Conservation (phyloP, 2,888 invertebrate genomes). For the Blomia tropicalis region DNA sequence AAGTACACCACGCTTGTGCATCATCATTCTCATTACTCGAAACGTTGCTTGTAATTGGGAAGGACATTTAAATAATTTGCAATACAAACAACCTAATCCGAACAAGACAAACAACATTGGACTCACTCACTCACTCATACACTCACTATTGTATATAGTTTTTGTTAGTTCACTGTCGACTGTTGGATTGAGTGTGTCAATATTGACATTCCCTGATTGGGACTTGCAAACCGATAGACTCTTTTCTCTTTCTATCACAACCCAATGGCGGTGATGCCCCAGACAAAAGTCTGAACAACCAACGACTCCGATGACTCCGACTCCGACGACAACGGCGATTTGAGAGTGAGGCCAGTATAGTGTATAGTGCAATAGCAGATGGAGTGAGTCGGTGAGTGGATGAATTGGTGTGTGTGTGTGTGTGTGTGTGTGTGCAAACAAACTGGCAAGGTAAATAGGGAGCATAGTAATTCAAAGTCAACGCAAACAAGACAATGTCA, state of each 20-base stretch:
- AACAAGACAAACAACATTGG: constrained; percentile 14
- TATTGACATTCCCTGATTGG: constrained; percentile 12
- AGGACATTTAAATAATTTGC: constrained; percentile 15
- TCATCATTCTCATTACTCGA: background rate
- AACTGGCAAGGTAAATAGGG: background rate
- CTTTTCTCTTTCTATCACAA: too few species aligned
- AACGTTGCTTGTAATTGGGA: background rate
- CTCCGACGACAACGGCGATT: background rate
- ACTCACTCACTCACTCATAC: background rate
- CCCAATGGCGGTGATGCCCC: too few species aligned
- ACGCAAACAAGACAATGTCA: constrained; percentile 13
- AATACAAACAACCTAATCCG: constrained; percentile 12
- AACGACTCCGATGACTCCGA: background rate
- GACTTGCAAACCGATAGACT: background rate
- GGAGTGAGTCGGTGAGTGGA: too few species aligned
- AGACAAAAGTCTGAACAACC: background rate
- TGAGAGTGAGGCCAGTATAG: background rate
- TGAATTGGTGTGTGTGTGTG: constrained; percentile 5
- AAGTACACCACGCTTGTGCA: too few species aligned
- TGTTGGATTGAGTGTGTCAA: constrained; percentile 7
- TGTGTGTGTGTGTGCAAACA: constrained; percentile 13
- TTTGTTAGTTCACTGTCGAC: background rate
- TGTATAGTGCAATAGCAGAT: background rate
- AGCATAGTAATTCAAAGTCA: constrained; percentile 10
- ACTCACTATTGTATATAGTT: background rate